Evolutionary conservation across 2,888 invertebrate genomes (phyloP).

Genomic region (Acholoe squamosa): DNA sequence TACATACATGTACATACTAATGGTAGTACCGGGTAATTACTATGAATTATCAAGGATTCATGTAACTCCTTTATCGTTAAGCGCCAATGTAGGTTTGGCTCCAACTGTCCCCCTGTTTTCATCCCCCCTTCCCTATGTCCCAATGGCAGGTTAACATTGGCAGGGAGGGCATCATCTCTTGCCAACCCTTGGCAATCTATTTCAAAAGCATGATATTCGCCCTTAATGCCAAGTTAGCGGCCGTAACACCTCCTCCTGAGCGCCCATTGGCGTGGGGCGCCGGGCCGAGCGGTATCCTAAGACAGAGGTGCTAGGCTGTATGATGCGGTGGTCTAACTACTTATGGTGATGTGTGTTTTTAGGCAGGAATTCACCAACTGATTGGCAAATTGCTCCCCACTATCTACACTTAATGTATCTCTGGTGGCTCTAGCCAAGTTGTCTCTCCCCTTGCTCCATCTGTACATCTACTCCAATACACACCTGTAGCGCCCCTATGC

Average conservation of each 20-base stretch:
- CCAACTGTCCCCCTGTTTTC: neutral
- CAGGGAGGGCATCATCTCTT: neutral
- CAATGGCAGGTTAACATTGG: neutral
- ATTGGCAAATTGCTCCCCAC: constrained; percentile 19
- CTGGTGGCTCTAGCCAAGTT: neutral
- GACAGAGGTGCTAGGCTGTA: constrained; percentile 22
- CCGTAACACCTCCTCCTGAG: neutral
- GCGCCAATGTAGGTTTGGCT: neutral
- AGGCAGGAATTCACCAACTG: neutral
- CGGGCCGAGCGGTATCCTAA: neutral
- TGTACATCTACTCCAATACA: neutral
- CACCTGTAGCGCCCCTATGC: neutral
- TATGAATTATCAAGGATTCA: too few species aligned
- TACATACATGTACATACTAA: too few species aligned
- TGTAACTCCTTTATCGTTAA: too few species aligned
- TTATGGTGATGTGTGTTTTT: neutral
- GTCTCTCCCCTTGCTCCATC: neutral
- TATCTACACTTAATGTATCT: neutral
- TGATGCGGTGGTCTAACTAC: neutral
- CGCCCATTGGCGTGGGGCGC: constrained; percentile 4
- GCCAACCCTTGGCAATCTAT: constrained; percentile 18
- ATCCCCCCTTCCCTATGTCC: neutral
- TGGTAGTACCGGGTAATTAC: too few species aligned
- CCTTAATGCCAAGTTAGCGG: constrained; percentile 43
- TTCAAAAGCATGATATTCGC: constrained; percentile 53